Conservation (phyloP, 2,888 invertebrate species). For the Andrena chrysosceles region DNA sequence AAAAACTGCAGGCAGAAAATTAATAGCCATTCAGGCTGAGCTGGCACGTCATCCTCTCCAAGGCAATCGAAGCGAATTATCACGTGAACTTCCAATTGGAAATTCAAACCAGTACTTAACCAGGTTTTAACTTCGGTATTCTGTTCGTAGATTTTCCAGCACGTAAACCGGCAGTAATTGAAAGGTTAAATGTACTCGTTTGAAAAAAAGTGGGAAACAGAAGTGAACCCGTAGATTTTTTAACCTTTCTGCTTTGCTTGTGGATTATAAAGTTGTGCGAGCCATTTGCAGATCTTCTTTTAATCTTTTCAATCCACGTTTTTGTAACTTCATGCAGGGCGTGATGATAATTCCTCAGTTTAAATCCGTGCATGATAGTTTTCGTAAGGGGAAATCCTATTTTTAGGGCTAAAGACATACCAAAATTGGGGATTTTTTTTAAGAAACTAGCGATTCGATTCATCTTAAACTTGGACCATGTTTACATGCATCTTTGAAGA, state of each 20-base stretch:
- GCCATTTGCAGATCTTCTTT: not conserved
- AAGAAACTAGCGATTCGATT: no score
- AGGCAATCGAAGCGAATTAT: constrained; percentile 70
- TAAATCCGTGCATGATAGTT: no score
- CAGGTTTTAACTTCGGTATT: constrained; percentile 62
- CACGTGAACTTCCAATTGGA: constrained; percentile 73
- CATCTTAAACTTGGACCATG: no score
- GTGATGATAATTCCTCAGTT: no score
- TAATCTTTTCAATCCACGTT: not conserved
- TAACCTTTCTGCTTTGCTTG: not conserved
- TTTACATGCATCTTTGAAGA: no score
- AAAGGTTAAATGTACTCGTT: constrained; percentile 63
- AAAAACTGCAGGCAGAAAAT: constrained; percentile 53
- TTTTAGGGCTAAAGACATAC: no score
- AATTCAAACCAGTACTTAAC: constrained; percentile 69
- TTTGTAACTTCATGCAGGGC: no score
- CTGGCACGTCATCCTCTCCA: constrained; percentile 59
- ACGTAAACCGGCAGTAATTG: constrained; percentile 66
- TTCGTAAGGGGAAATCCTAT: no score
- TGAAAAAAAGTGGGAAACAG: constrained; percentile 26
- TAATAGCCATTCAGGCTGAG: constrained; percentile 60
- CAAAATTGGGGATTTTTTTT: no score
- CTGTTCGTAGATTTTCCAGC: constrained; percentile 54
- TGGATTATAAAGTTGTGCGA: constrained; percentile 15
- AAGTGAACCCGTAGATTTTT: constrained; percentile 25